Conservation (phyloP, 30 jellyfish, hydroid and myxozoan genomes). For the Rhopilema esculentum region DNA sequence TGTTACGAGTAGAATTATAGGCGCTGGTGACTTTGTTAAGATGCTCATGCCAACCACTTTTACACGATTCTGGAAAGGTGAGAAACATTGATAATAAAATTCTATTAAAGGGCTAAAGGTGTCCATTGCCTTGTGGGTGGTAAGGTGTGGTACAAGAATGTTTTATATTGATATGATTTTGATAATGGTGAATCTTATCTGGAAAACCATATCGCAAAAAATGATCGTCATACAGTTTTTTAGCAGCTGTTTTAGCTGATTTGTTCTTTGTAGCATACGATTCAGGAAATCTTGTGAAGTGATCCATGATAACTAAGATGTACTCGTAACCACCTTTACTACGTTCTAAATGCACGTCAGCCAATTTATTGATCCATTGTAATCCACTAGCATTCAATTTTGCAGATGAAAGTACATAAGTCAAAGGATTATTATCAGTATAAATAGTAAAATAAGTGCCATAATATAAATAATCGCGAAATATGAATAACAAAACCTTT, state of each 20-base stretch:
- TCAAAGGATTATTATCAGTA: too few species aligned
- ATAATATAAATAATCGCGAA: neutral
- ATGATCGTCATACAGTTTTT: constrained; percentile 35
- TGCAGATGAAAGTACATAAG: neutral
- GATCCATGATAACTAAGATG: constrained; percentile 29
- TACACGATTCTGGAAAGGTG: constrained; percentile 30
- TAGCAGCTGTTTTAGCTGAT: constrained; percentile 38
- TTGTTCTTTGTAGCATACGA: constrained; percentile 43
- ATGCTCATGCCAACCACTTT: constrained; percentile 43
- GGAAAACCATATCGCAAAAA: constrained; percentile 53
- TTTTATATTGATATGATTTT: constrained; percentile 15
- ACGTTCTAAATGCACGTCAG: constrained; percentile 17
- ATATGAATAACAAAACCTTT: neutral
- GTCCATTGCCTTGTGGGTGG: constrained; percentile 47
- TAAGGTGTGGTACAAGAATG: constrained; percentile 49
- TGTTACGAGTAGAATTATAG: constrained; percentile 27
- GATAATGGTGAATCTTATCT: constrained; percentile 19
- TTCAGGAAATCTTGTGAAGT: constrained; percentile 45
- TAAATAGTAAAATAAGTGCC: too few species aligned
- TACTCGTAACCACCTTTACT: constrained; percentile 52
- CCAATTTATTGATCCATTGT: neutral
- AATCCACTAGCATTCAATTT: neutral
- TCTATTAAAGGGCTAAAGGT: constrained; percentile 2
- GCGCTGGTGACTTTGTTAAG: constrained; percentile 21
- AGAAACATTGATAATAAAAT: constrained; percentile 27